A percentile compares a stretch with the other conserved stretches of the same genome.
phyloP scores from a whole-genome alignment of 2,888 invertebrate genomes.

The Caenorhabditis uteleia region DNA sequence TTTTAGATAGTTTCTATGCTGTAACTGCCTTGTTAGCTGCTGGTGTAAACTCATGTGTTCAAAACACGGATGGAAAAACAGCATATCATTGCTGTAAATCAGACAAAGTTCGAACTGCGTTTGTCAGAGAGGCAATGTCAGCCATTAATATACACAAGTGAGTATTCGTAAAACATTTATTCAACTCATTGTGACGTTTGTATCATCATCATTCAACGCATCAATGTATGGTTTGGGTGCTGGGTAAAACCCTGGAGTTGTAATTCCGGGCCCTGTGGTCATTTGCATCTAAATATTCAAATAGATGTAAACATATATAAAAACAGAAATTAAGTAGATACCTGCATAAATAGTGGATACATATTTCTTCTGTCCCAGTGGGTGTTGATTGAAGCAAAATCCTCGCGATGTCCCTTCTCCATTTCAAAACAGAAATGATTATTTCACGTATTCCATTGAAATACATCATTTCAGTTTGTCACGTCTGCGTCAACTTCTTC shows the following conservation, averaged over 20 bases:
- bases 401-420: constrained; percentile 22
- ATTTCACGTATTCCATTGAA: not conserved
- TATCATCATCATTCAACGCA: constrained; percentile 21
- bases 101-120: constrained; percentile 74
- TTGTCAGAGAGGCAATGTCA: constrained; percentile 75
- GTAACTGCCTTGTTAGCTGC: constrained; percentile 75
- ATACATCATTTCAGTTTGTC: constrained; percentile 71
- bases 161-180: constrained; percentile 36
- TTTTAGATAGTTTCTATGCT: constrained; percentile 69
- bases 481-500: constrained; percentile 75
- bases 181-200: not conserved
- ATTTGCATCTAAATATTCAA: constrained; percentile 18
- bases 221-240: constrained; percentile 12
- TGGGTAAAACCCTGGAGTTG: constrained; percentile 30
- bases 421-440: constrained; percentile 3
- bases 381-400: constrained; percentile 12
- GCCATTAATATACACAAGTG: constrained; percentile 77
- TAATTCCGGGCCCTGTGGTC: constrained; percentile 26
- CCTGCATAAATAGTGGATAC: constrained; percentile 28
- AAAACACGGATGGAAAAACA: constrained; percentile 74
- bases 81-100: constrained; percentile 72
- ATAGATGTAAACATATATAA: not conserved
- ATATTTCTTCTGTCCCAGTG: constrained; percentile 16
- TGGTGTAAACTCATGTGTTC: constrained; percentile 76
- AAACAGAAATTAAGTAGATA: not conserved